These are phyloP conservation scores for Leptobrachium leishanense DNA, from an alignment of 2,113 vertebrate species.

Conservation along the genomic window DNA sequence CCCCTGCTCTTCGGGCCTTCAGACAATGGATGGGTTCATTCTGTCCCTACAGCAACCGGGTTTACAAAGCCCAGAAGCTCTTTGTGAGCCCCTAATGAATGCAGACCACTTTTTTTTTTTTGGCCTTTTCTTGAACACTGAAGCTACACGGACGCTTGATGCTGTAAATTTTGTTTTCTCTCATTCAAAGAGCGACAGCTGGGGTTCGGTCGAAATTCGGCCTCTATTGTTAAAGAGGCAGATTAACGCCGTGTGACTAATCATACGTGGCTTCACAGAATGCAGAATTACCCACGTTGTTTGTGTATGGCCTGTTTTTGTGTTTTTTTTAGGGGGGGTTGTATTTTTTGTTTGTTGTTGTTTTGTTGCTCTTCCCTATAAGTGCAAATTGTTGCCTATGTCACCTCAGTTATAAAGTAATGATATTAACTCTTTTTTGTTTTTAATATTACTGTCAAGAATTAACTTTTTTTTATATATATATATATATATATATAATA, in stretches of 20 bases:
- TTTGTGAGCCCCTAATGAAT: conserved; percentile 83
- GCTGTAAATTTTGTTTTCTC: conserved; percentile 95
- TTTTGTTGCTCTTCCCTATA: too few species aligned
- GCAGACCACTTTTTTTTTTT: conserved; percentile 70
- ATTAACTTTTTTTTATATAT: too few species aligned
- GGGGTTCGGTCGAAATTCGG: conserved; percentile 90
- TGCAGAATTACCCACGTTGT: conserved; percentile 64
- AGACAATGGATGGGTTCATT: conserved; percentile 65
- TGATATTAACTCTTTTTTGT: background rate
- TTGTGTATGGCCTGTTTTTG: conserved; percentile 55
- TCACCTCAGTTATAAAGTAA: background rate
- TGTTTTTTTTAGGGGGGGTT: conserved; percentile 40
- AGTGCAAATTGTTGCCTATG: too few species aligned
- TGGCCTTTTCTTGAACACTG: conserved; percentile 56
- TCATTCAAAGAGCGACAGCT: conserved; percentile 96
- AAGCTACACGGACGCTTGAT: conserved; percentile 80
- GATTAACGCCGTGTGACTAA: conserved; percentile 99
- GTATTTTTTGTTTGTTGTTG: too few species aligned
- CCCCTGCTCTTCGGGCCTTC: conserved; percentile 46
- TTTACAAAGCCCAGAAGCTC: conserved; percentile 69
- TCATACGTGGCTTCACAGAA: conserved; percentile 95
- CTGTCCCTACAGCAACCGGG: conserved; percentile 70
- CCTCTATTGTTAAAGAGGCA: conserved; percentile 85
- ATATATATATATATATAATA: too few species aligned
- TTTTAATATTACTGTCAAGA: too few species aligned